Conservation (phyloP, 2,113 vertebrate species). For the Bufo bufo region DNA sequence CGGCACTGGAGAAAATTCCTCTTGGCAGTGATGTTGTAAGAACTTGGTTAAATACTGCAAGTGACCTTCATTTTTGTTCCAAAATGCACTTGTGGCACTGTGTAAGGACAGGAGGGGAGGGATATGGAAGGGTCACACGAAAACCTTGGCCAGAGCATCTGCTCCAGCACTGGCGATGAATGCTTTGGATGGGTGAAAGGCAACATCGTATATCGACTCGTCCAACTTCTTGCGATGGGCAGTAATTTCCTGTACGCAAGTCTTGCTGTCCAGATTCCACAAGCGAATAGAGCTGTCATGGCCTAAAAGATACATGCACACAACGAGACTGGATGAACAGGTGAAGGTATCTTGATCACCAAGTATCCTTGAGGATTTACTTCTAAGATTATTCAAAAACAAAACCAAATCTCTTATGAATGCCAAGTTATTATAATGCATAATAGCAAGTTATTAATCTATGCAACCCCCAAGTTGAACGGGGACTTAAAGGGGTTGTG, state of each 20-base stretch:
- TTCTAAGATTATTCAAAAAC: not conserved
- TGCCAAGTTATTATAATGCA: no score
- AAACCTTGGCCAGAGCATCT: conserved; percentile 97
- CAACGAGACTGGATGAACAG: not conserved
- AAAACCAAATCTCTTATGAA: not conserved
- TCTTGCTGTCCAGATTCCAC: conserved; percentile 99
- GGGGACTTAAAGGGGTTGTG: no score
- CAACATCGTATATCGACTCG: conserved; percentile 98
- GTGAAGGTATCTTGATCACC: not conserved
- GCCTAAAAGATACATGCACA: conserved; percentile 72
- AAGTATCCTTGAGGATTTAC: no score
- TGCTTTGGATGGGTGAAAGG: conserved; percentile 98
- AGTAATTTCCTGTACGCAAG: conserved; percentile 98
- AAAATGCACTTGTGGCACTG: conserved; percentile 70
- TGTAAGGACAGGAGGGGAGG: not conserved
- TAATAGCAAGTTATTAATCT: no score
- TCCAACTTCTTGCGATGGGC: conserved; percentile 98
- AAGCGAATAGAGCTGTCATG: conserved; percentile 98
- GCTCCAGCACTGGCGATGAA: conserved; percentile 98
- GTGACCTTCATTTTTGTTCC: conserved; percentile 70
- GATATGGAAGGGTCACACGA: conserved; percentile 79
- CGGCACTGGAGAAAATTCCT: conserved; percentile 72
- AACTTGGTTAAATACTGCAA: conserved; percentile 58
- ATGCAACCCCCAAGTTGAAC: no score
- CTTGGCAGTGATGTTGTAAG: conserved; percentile 82